These are phyloP conservation scores for Temnothorax rugatulus DNA, from an alignment of 2,888 invertebrate species.

Conservation along the genomic window DNA sequence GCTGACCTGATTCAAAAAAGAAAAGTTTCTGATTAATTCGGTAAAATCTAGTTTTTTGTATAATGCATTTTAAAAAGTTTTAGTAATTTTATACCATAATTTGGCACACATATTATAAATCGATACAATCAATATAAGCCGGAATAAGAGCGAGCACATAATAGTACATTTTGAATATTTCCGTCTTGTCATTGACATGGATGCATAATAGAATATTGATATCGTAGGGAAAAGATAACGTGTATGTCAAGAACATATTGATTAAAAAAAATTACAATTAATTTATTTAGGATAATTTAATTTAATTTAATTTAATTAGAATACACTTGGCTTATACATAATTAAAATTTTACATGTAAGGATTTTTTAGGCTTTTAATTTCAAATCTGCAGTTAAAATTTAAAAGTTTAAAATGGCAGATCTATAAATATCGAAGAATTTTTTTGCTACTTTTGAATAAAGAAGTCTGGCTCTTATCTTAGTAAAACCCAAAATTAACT, in stretches of 20 bases:
- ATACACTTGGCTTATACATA: no score
- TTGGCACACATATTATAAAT: background rate
- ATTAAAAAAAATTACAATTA: no score
- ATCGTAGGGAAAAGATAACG: background rate
- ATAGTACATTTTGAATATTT: background rate
- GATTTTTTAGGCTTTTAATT: no score
- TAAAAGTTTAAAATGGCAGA: no score
- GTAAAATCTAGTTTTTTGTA: background rate
- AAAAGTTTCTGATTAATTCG: background rate
- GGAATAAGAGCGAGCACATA: background rate
- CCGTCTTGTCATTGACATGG: background rate
- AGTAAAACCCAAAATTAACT: no score
- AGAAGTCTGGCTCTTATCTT: no score
- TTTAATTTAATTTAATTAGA: no score
- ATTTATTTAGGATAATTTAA: no score
- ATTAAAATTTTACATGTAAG: no score
- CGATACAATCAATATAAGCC: background rate
- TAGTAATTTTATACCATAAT: background rate
- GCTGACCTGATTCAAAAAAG: background rate
- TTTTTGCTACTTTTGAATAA: no score
- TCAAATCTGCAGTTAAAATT: no score
- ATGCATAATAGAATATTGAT: background rate
- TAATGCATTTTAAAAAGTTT: background rate
- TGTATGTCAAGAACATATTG: background rate
- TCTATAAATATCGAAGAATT: no score